phyloP scores from a whole-genome alignment of 2,797 vertebrate species.

The Calcarius lapponicus region DNA sequence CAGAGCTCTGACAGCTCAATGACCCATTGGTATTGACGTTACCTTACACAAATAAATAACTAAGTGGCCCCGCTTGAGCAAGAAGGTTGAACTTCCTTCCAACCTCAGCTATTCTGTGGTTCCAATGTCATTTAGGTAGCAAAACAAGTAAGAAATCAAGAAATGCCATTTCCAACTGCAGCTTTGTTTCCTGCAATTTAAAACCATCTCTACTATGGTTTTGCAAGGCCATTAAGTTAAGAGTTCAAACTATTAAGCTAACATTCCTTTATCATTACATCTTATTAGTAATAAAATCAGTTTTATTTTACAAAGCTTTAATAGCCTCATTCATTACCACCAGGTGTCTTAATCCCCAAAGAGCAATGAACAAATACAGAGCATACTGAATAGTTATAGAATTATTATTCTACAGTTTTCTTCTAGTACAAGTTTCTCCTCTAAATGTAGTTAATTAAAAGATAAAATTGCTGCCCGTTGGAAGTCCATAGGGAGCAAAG shows the following conservation, averaged over 20 bases:
- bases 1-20: background rate
- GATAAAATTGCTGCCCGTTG: background rate
- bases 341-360: background rate
- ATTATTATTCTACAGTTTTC: background rate
- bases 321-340: slow-evolving; percentile 1
- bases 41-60: background rate
- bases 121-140: background rate
- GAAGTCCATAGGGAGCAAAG: background rate
- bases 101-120: background rate
- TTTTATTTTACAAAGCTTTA: slow-evolving; percentile 25
- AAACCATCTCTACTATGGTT: background rate
- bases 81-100: background rate
- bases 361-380: background rate
- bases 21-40: background rate
- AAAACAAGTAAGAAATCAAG: background rate
- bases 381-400: background rate
- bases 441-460: background rate
- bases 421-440: background rate
- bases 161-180: background rate
- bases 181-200: background rate
- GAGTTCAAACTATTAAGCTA: background rate
- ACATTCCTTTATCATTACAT: background rate
- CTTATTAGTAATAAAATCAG: background rate
- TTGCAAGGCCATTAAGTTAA: background rate
- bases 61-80: background rate